phyloP scores from a whole-genome alignment of 1,140 invertebrate genomes.

The Ctenoplectra terminalis region DNA sequence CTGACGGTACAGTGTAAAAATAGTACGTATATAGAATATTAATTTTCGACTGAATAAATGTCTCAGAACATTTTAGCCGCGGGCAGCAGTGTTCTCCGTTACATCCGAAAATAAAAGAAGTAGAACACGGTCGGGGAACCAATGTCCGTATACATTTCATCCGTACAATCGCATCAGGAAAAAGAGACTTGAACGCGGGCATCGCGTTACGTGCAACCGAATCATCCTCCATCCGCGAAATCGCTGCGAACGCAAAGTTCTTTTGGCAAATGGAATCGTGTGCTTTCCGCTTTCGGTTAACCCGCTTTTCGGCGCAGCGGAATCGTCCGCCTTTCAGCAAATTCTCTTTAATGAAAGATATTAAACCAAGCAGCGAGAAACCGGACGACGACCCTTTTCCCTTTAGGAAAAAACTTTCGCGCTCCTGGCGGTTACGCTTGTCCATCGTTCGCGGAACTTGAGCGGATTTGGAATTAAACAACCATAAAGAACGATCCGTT shows the following conservation, averaged over 20 bases:
- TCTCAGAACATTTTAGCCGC: too few species aligned
- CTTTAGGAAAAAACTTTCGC: background rate
- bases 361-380: background rate
- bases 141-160: background rate
- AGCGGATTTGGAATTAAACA: constrained; percentile 8
- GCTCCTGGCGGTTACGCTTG: background rate
- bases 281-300: background rate
- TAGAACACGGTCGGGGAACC: background rate
- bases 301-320: background rate
- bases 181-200: background rate
- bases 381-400: background rate
- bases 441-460: background rate
- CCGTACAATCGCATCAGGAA: background rate
- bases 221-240: constrained; percentile 2
- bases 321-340: background rate
- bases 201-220: background rate
- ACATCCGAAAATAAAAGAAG: background rate
- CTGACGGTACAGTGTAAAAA: too few species aligned
- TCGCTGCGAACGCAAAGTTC: background rate
- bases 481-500: background rate
- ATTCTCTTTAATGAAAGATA: background rate
- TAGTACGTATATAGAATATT: too few species aligned
- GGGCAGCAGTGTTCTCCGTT: too few species aligned
- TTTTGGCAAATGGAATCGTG: background rate
- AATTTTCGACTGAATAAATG: too few species aligned